These are phyloP conservation scores for Heteromurus nitidus DNA, from an alignment of 2,888 invertebrate species.

Conservation along the genomic window DNA sequence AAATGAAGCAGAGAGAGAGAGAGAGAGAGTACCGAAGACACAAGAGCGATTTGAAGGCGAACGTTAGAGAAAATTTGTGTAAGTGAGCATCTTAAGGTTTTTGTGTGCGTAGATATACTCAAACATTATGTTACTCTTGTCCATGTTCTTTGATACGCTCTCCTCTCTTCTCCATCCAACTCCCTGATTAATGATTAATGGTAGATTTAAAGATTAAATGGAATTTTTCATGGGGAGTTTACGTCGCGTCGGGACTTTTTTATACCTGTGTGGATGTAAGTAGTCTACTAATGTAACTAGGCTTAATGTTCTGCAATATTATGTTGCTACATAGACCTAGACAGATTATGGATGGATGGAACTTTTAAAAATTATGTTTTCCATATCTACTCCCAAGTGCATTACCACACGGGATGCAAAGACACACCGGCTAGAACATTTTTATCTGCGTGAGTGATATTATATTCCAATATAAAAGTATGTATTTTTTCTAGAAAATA, in stretches of 20 bases:
- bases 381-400: too few species aligned
- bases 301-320: too few species aligned
- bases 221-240: constrained; percentile 62
- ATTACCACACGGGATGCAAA: too few species aligned
- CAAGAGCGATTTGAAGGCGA: constrained; percentile 9
- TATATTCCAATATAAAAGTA: too few species aligned
- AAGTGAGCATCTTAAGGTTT: neutral
- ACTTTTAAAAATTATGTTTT: too few species aligned
- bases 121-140: neutral
- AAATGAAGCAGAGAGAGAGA: constrained; percentile 48
- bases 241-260: constrained; percentile 54
- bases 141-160: neutral
- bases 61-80: too few species aligned
- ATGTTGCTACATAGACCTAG: too few species aligned
- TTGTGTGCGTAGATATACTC: neutral
- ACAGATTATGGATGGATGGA: too few species aligned
- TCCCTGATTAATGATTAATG: constrained; percentile 61
- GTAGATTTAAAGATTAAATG: constrained; percentile 64
- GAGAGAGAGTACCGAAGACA: neutral
- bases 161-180: constrained; percentile 15
- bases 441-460: too few species aligned
- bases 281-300: too few species aligned
- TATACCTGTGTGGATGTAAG: constrained; percentile 25
- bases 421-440: too few species aligned
- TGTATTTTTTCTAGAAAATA: too few species aligned